Evolutionary conservation across 1,140 invertebrate species (phyloP).

Genomic region (Drosophila rufa): DNA sequence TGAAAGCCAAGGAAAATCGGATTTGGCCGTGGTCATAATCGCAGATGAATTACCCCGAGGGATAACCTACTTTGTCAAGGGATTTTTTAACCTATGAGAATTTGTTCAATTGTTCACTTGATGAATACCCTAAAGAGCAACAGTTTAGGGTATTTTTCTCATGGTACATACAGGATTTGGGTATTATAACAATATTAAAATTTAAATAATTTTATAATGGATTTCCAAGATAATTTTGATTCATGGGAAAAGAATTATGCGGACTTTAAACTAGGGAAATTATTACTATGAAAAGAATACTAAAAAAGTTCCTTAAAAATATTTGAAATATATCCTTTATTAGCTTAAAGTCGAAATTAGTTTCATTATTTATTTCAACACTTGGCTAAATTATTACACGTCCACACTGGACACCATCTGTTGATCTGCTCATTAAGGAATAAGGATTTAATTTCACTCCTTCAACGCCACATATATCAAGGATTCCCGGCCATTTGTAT

Average conservation of each 20-base stretch:
- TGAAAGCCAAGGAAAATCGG: constrained; percentile 68
- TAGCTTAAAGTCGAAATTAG: not conserved
- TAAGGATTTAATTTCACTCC: constrained; percentile 12
- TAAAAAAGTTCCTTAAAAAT: no score
- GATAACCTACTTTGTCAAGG: constrained; percentile 21
- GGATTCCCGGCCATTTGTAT: constrained; percentile 22
- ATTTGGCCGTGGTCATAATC: constrained; percentile 32
- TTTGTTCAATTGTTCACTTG: constrained; percentile 18
- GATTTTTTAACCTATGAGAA: not conserved
- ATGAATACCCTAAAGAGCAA: not conserved
- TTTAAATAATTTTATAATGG: not conserved
- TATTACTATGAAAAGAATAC: no score
- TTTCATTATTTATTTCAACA: not conserved
- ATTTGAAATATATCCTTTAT: not conserved
- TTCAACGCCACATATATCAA: constrained; percentile 22
- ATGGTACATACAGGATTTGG: not conserved
- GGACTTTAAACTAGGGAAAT: no score
- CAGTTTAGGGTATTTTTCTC: not conserved
- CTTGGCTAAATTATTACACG: not conserved
- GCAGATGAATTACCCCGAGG: constrained; percentile 17
- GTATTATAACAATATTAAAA: no score
- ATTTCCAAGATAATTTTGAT: not conserved
- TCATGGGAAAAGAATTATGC: not conserved
- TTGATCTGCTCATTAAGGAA: not conserved
- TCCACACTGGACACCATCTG: not conserved